Evolutionary conservation across 1,140 invertebrate genomes (phyloP).

Genomic region (Drosophila nigrodunni): DNA sequence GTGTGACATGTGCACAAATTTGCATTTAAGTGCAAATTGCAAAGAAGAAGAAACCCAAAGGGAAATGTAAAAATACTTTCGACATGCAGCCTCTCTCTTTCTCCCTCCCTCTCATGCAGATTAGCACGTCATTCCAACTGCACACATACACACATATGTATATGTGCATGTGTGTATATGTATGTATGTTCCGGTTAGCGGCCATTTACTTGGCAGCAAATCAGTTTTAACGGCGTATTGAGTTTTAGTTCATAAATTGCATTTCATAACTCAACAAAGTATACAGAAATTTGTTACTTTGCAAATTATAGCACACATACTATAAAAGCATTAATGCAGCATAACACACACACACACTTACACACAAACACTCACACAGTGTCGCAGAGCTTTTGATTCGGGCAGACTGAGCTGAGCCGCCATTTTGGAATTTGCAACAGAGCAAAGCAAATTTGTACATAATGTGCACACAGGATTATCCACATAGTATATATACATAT

Average conservation of each 20-base stretch:
- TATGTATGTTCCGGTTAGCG: not conserved
- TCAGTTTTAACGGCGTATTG: not conserved
- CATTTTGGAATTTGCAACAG: constrained; percentile 63
- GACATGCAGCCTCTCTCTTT: constrained; percentile 24
- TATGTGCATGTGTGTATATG: not conserved
- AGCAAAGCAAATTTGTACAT: constrained; percentile 10
- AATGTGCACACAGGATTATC: constrained; percentile 5
- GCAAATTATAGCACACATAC: constrained; percentile 10
- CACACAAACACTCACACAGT: constrained; percentile 16
- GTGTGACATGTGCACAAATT: constrained; percentile 26
- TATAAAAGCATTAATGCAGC: not conserved
- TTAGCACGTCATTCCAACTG: constrained; percentile 24
- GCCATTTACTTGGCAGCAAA: constrained; percentile 1
- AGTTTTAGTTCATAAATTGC: not conserved
- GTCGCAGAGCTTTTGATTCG: constrained; percentile 14
- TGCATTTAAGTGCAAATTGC: constrained; percentile 63
- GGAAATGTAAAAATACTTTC: constrained; percentile 76
- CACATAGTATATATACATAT: constrained; percentile 1
- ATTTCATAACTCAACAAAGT: not conserved
- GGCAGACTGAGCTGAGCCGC: constrained; percentile 36
- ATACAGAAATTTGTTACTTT: not conserved
- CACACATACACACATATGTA: not conserved
- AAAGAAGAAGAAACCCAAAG: constrained; percentile 43
- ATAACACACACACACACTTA: not conserved
- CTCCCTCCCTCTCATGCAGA: not conserved